phyloP scores from a whole-genome alignment of 1,140 invertebrate species.

The Berghia stephanieae region DNA sequence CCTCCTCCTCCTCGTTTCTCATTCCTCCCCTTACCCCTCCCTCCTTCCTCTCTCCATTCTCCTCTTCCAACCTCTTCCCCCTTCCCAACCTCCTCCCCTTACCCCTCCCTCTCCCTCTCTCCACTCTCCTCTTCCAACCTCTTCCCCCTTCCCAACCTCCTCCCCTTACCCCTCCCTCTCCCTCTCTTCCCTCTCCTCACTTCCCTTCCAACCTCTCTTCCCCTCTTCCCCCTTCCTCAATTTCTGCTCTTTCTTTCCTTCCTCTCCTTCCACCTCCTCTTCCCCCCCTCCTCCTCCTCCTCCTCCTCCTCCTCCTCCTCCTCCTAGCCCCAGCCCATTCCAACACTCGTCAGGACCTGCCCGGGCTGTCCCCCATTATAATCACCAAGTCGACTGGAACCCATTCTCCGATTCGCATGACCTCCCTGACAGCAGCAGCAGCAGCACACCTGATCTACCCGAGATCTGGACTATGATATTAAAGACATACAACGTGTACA shows the following conservation, averaged over 20 bases:
- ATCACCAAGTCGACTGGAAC: too few species aligned
- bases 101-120: background rate
- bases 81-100: background rate
- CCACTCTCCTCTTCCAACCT: background rate
- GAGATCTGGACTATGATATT: too few species aligned
- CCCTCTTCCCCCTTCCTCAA: too few species aligned
- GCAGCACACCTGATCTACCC: too few species aligned
- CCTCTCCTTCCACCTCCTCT: background rate
- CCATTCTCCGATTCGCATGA: too few species aligned
- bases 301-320: background rate
- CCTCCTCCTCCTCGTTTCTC: too few species aligned
- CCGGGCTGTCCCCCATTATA: too few species aligned
- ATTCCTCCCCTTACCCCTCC: too few species aligned
- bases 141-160: too few species aligned
- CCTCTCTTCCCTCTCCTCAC: background rate
- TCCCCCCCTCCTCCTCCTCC: background rate
- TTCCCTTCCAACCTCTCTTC: background rate
- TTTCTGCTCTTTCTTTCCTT: background rate
- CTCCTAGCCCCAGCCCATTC: background rate
- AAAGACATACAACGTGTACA: too few species aligned
- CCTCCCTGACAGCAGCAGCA: too few species aligned
- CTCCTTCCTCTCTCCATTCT: too few species aligned
- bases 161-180: background rate
- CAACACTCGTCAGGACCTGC: background rate
- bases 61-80: background rate